Evolutionary conservation across 2,797 vertebrate species (phyloP).

Genomic region (Manis pentadactyla): DNA sequence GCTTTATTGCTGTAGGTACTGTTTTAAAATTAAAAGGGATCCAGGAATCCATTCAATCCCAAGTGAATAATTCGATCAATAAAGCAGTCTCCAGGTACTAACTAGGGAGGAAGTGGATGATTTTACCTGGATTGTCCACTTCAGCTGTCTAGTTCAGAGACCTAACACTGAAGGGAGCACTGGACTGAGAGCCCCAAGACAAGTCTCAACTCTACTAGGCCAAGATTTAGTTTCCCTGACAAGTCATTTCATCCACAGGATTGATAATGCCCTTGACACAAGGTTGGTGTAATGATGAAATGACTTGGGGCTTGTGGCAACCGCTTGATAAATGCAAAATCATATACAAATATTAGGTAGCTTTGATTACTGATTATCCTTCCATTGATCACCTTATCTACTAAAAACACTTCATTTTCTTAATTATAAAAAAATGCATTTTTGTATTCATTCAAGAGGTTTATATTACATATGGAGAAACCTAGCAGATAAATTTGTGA

Average conservation of each 20-base stretch:
- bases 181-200: not conserved
- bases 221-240: not conserved
- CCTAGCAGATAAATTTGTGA: not conserved
- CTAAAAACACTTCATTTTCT: not conserved
- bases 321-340: not conserved
- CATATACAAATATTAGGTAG: not conserved
- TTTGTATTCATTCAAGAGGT: not conserved
- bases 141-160: not conserved
- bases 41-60: not conserved
- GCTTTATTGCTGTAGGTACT: not conserved
- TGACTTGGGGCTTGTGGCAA: not conserved
- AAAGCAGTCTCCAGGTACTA: not conserved
- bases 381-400: not conserved
- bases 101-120: not conserved
- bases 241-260: not conserved
- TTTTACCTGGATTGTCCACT: not conserved
- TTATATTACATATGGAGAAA: not conserved
- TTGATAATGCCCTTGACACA: not conserved
- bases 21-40: slow-evolving; percentile 4
- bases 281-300: not conserved
- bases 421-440: not conserved
- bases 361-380: not conserved
- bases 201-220: not conserved
- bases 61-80: not conserved
- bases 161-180: not conserved